Conservation (phyloP, 2,888 invertebrate genomes). For the Cephus sareptanus region DNA sequence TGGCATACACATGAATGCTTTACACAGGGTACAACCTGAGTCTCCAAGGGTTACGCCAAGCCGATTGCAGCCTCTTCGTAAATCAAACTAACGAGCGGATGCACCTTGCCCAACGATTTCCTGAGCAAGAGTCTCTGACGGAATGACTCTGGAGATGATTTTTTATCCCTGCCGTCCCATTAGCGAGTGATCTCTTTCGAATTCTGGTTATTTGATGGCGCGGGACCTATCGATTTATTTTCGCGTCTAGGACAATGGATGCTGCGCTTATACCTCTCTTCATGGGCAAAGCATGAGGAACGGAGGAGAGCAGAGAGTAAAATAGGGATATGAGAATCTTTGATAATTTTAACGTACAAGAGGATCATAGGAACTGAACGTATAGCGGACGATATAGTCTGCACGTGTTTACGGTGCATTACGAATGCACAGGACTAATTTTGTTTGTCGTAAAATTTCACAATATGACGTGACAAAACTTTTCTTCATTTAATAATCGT, state of each 20-base stretch:
- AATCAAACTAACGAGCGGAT: slow-evolving; percentile 37
- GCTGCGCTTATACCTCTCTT: background rate
- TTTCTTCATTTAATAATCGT: background rate
- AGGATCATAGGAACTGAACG: background rate
- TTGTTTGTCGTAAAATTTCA: background rate
- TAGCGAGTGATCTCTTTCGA: background rate
- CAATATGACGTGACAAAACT: background rate
- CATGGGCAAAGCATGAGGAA: too few relatives aligned
- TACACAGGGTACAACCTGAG: background rate
- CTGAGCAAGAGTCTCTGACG: background rate
- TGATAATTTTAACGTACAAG: background rate
- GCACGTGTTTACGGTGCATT: background rate
- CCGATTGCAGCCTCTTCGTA: slow-evolving; percentile 28
- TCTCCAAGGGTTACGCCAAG: slow-evolving; percentile 2
- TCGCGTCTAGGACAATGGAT: background rate
- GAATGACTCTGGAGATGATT: background rate
- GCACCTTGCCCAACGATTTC: slow-evolving; percentile 29
- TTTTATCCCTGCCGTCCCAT: background rate
- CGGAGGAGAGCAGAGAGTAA: too few relatives aligned
- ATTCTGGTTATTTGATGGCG: background rate
- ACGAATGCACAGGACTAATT: background rate
- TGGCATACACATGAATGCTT: background rate
- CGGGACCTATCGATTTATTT: background rate
- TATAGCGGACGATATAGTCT: background rate
- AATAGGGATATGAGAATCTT: background rate